Percentiles rank a stretch among this genome's conserved stretches.
Conservation (phyloP, 1,140 invertebrate genomes). For the Diabrotica virgifera region DNA sequence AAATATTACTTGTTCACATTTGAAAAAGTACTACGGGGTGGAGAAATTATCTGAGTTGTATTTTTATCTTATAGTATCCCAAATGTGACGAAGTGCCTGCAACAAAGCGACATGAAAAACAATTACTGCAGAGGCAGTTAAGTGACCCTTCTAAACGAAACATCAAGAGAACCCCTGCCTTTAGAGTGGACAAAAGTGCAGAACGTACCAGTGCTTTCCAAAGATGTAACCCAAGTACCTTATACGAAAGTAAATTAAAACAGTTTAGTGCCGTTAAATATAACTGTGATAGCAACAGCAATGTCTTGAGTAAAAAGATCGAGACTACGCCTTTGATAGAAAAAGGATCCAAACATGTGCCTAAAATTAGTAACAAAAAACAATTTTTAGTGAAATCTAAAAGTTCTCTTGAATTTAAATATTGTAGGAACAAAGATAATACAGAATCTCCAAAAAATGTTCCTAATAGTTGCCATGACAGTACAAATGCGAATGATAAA, state of each 20-base stretch:
- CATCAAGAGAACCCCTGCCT: conserved; percentile 61
- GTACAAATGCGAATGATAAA: conserved; percentile 15
- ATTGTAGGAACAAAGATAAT: conserved; percentile 34
- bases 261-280: conserved; percentile 29
- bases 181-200: conserved; percentile 55
- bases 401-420: conserved; percentile 36
- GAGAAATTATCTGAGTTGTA: conserved; percentile 15
- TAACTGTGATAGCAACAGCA: conserved; percentile 31
- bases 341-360: conserved; percentile 41
- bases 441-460: conserved; percentile 7
- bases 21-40: background rate
- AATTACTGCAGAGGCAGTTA: conserved; percentile 50
- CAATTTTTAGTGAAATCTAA: conserved; percentile 35
- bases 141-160: conserved; percentile 57
- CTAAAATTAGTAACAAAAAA: conserved; percentile 15
- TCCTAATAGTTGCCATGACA: conserved; percentile 4
- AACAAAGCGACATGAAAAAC: conserved; percentile 11
- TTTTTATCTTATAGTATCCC: conserved; percentile 3
- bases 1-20: no score
- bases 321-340: conserved; percentile 26
- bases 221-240: conserved; percentile 33
- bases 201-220: conserved; percentile 44
- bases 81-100: conserved; percentile 8
- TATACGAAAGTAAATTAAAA: conserved; percentile 40
- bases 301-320: conserved; percentile 34